phyloP scores from a whole-genome alignment of 2,113 vertebrate species.

The Varanus salvator region DNA sequence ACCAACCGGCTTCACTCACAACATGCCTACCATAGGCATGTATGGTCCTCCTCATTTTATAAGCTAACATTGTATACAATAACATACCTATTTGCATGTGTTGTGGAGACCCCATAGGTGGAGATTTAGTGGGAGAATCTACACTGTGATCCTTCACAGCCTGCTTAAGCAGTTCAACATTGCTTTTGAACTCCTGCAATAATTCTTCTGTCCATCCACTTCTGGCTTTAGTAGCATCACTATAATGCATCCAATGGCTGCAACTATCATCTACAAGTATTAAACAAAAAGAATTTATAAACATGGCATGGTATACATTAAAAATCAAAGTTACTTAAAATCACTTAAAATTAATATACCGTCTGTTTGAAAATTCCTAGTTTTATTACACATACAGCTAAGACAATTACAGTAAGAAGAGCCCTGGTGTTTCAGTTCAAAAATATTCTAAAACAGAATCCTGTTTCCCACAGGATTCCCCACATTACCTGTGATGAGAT shows the following conservation, averaged over 20 bases:
- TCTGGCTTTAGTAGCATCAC: slow-evolving; percentile 93
- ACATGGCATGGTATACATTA: not conserved
- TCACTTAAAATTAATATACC: not conserved
- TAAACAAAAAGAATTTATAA: slow-evolving; percentile 28
- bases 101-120: slow-evolving; percentile 82
- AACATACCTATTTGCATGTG: slow-evolving; percentile 78
- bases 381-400: not conserved
- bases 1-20: no score
- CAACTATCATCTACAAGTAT: slow-evolving; percentile 87
- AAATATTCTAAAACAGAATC: not conserved
- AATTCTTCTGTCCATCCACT: slow-evolving; percentile 89
- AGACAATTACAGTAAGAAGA: not conserved
- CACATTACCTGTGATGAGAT: not conserved
- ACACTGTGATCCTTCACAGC: slow-evolving; percentile 83
- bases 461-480: not conserved
- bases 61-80: not conserved
- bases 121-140: slow-evolving; percentile 75
- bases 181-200: slow-evolving; percentile 91
- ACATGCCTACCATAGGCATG: not conserved
- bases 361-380: not conserved
- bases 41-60: not conserved
- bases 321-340: not conserved
- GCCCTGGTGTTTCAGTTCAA: not conserved
- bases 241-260: slow-evolving; percentile 95
- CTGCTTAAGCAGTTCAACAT: slow-evolving; percentile 92